Conservation (phyloP, 2,888 invertebrate species). For the Caenorhabditis sp. region DNA sequence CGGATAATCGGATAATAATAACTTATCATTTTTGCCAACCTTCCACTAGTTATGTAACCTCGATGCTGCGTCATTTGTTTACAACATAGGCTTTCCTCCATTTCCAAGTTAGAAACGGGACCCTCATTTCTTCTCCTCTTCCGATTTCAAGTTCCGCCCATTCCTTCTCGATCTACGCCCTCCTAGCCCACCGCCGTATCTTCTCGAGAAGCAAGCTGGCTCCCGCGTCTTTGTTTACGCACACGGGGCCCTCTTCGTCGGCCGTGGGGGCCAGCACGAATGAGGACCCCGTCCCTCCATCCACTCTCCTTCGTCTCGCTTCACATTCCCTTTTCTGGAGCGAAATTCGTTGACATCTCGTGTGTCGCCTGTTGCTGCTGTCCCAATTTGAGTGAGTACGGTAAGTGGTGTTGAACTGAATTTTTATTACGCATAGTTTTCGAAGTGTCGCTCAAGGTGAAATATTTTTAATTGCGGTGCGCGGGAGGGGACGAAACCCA, state of each 20-base stretch:
- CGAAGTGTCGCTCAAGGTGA: too few species aligned
- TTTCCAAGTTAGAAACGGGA: neutral
- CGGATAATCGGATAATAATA: conserved; percentile 8
- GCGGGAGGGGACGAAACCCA: too few species aligned
- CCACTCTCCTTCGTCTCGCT: neutral
- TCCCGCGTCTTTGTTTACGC: conserved; percentile 52
- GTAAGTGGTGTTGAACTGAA: neutral
- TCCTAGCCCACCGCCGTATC: conserved; percentile 35
- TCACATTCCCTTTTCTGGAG: conserved; percentile 2
- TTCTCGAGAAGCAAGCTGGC: conserved; percentile 3
- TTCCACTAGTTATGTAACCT: neutral
- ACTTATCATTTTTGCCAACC: too few species aligned
- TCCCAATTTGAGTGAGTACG: neutral
- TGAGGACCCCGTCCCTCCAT: conserved; percentile 6
- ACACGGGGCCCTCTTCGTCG: conserved; percentile 29
- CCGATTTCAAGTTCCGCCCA: conserved; percentile 22
- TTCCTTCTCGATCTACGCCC: conserved; percentile 41
- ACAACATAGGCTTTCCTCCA: conserved; percentile 7
- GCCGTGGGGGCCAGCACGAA: conserved; percentile 40
- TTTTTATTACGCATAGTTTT: too few species aligned
- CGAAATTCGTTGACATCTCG: neutral
- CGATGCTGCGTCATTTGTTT: conserved; percentile 33
- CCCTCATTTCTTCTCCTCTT: neutral
- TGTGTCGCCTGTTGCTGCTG: neutral
- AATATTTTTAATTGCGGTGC: too few species aligned